A percentile compares a stretch with the other conserved stretches of the same genome.
Conservation (phyloP, 2,113 vertebrate species). For the Galemys pyrenaicus region DNA sequence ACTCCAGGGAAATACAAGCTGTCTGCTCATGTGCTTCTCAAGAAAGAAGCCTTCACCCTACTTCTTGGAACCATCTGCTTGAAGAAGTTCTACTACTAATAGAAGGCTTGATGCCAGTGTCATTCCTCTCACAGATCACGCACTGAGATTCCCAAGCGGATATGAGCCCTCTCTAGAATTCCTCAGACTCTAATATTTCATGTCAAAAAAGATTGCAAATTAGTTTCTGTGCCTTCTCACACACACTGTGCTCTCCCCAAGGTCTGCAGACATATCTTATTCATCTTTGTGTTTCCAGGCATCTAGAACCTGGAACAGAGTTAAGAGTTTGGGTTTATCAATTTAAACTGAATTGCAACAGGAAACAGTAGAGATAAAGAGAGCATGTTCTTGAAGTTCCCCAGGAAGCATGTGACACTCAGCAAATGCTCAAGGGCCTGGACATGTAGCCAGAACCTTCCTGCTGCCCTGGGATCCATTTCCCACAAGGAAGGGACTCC, state of each 20-base stretch:
- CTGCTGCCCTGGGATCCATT: not conserved
- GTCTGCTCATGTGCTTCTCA: not conserved
- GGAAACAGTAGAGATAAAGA: not conserved
- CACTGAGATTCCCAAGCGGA: not conserved
- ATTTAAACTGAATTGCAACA: not conserved
- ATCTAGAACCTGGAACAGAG: accelerated
- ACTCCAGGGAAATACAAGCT: not conserved
- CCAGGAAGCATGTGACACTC: not conserved
- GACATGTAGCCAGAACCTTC: not conserved
- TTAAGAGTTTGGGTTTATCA: not conserved
- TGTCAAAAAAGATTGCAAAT: not conserved
- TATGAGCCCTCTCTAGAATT: not conserved
- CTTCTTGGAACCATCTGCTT: accelerated
- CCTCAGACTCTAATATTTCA: not conserved
- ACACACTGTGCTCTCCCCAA: not conserved
- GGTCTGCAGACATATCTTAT: not conserved
- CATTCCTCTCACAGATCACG: no score
- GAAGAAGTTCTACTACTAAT: not conserved
- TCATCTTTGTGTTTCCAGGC: not conserved
- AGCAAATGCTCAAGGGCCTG: not conserved
- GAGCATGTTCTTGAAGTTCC: not conserved
- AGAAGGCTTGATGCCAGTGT: not conserved
- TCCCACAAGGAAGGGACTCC: not conserved
- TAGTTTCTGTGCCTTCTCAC: not conserved
- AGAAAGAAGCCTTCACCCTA: not conserved